These are phyloP conservation scores for Anthopleura sola DNA, from an alignment of 64 coral and sea anemone species.

Conservation along the genomic window DNA sequence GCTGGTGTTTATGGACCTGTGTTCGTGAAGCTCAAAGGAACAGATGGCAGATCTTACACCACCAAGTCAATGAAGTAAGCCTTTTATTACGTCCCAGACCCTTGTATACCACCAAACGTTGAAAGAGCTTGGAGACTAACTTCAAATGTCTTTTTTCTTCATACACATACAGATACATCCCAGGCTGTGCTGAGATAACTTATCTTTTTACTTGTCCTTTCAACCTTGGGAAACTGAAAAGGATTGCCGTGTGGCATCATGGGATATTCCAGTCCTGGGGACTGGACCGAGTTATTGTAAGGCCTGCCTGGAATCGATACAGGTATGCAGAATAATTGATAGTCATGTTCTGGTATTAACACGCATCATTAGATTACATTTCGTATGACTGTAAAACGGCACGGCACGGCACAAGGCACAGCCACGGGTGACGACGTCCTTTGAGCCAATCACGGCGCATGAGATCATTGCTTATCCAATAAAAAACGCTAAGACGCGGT, in stretches of 20 bases:
- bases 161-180: constrained; percentile 7
- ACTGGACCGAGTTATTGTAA: constrained; percentile 25
- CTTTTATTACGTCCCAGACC: background rate
- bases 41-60: background rate
- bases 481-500: no score
- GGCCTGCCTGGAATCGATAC: constrained; percentile 5
- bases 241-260: constrained; percentile 28
- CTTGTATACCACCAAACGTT: background rate
- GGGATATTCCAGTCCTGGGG: constrained; percentile 38
- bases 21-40: constrained; percentile 20
- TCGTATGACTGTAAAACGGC: no score
- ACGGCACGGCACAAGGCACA: no score
- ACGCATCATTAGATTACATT: no score
- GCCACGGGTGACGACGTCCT: no score
- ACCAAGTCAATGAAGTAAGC: constrained; percentile 25
- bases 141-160: background rate
- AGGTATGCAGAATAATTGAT: background rate
- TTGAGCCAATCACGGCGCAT: no score
- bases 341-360: no score
- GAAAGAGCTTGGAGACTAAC: background rate
- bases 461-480: no score
- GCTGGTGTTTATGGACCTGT: constrained; percentile 29
- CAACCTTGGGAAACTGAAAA: constrained; percentile 12
- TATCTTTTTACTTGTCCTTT: constrained; percentile 9
- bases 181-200: constrained; percentile 8